Base-by-base conservation (phyloP, 2,888 invertebrate species). In the Melieria omissa region DNA sequence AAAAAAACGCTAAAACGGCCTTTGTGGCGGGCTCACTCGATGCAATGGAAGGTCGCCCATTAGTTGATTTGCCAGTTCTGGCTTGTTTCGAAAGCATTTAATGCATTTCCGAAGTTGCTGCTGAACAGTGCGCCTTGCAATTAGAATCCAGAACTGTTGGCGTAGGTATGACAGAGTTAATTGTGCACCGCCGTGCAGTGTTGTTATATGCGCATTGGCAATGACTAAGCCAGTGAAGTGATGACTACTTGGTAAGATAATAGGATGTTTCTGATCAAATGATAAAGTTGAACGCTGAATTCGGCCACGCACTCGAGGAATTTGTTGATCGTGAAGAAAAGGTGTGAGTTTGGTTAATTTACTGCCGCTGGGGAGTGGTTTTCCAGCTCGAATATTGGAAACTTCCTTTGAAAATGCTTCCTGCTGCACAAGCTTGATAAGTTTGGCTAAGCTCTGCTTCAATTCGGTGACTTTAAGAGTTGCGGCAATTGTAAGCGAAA, bases 1-100 rank as follows among this genome's bases (percentile, higher is more conserved):
- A n/a, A n/a, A n/a, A n/a, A n/a, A n/a, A n/a, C n/a, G n/a, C n/a
- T n/a, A 29, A 41, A 74, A 72, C 9, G 68, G 62, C 1, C 73
- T 55, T 12, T 44, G 41, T 8, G 73, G 63, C 9, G 72, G 75
- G 55, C 55, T 73, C 3, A 74, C 41, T 3, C 65, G 58, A 9
- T 70, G 70, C 12, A 45, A 41, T 0, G 70, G 73, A 29, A 73
- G 49, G 55, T 71, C 54, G n/a, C 73, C 70, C 72, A 75, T 75
- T 4, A 75, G 29, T 67, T 75, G 75, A 10, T 60, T 65, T 29
- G 58, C 42, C 1, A 61, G 10, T 58, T 68, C 54, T 29, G 72
- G 67, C n/a, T 65, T 72, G 54, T 72, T 49, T 4, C 70, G 70
- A 45, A 73, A 75, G 54, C 70, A 75, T n/a, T 44, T 67, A 42